phyloP scores from a whole-genome alignment of 2,113 vertebrate genomes.

The Oophaga pumilio region DNA sequence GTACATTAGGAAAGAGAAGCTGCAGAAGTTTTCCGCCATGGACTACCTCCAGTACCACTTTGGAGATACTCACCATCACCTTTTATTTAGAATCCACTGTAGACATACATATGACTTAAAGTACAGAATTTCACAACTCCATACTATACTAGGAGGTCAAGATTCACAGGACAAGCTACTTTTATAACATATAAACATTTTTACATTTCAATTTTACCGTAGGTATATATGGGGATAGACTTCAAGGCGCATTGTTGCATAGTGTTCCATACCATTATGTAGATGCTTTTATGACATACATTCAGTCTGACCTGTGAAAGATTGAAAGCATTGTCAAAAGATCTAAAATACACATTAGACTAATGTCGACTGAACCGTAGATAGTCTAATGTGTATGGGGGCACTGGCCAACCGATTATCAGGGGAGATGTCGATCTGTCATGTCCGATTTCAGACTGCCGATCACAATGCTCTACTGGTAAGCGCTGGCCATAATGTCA shows the following conservation, averaged over 20 bases:
- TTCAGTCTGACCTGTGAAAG: neutral
- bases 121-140: neutral
- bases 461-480: too few species aligned
- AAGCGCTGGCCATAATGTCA: too few species aligned
- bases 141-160: neutral
- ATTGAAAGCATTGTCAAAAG: neutral
- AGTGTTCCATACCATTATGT: neutral
- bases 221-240: neutral
- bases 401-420: too few species aligned
- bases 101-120: neutral
- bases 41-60: neutral
- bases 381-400: too few species aligned
- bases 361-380: too few species aligned
- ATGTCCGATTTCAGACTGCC: too few species aligned
- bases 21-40: neutral
- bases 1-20: neutral
- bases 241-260: neutral
- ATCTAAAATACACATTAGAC: too few species aligned
- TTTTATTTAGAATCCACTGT: neutral
- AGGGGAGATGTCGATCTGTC: too few species aligned
- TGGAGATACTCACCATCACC: neutral
- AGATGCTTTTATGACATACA: neutral
- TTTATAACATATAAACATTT: neutral
- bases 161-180: neutral
- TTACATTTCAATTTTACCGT: too few species aligned